Evolutionary conservation across 2,113 vertebrate species (phyloP).

Genomic region (Pollachius pollachius): DNA sequence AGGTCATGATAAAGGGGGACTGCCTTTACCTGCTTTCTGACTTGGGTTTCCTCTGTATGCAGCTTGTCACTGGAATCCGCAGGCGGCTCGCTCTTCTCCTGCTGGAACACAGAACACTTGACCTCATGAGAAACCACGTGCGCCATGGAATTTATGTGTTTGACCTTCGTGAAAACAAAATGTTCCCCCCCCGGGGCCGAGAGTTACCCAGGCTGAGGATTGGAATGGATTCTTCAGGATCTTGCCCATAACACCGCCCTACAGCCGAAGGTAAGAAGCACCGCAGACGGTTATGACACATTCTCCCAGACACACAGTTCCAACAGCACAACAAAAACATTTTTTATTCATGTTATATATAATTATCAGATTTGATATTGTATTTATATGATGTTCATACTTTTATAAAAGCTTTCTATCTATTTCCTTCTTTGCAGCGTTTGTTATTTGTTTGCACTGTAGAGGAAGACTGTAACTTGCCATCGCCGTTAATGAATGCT

Average conservation of each 20-base stretch:
- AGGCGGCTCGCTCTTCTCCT: not conserved
- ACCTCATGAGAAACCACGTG: not conserved
- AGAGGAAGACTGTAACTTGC: too few relatives aligned
- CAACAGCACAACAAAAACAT: too few relatives aligned
- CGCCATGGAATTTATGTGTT: rapidly evolving
- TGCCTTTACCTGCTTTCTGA: too few relatives aligned
- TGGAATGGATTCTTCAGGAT: conserved; percentile 45
- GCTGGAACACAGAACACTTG: not conserved
- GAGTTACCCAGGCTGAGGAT: conserved; percentile 44
- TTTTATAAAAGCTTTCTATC: too few relatives aligned
- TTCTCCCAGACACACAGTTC: too few relatives aligned
- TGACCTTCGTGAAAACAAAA: not conserved
- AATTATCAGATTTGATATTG: too few relatives aligned
- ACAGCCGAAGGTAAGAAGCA: not conserved
- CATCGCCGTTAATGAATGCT: too few relatives aligned
- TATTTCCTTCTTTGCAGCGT: too few relatives aligned
- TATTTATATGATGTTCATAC: too few relatives aligned
- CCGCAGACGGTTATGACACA: not conserved
- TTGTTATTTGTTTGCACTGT: too few relatives aligned
- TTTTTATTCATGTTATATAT: too few relatives aligned
- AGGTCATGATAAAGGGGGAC: too few relatives aligned
- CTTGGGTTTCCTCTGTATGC: not conserved
- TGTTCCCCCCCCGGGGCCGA: not conserved
- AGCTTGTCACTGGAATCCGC: not conserved
- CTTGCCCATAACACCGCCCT: conserved; percentile 40